Percentiles rank a stretch among this genome's conserved stretches.
Conservation (phyloP, 1,140 invertebrate species). For the Onthophagus taurus region DNA sequence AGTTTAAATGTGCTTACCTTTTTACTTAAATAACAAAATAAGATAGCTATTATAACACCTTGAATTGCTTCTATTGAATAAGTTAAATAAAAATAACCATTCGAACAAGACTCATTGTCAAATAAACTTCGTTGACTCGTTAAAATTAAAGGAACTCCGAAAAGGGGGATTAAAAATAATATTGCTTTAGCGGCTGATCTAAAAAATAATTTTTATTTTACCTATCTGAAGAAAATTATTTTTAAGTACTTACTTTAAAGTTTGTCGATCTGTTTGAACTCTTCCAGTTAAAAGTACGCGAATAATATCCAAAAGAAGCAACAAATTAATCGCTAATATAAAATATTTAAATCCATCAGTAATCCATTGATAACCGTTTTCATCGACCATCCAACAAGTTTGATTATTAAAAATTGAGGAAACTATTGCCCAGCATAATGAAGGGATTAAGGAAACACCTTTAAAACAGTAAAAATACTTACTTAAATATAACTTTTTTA, state of each 20-base stretch:
- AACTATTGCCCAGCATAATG: constrained; percentile 40
- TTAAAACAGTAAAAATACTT: background rate
- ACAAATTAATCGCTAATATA: constrained; percentile 43
- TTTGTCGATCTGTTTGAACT: constrained; percentile 40
- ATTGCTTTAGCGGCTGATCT: constrained; percentile 29
- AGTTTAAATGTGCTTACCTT: constrained; percentile 39
- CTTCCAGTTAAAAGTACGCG: constrained; percentile 38
- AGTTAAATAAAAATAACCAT: constrained; percentile 44
- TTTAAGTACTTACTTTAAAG: constrained; percentile 35
- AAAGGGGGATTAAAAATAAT: constrained; percentile 29
- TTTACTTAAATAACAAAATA: constrained; percentile 51
- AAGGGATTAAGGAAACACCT: constrained; percentile 38
- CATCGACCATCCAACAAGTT: constrained; percentile 47
- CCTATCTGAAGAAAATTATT: background rate
- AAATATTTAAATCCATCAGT: constrained; percentile 43
- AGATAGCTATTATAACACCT: constrained; percentile 44
- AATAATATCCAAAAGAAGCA: constrained; percentile 44
- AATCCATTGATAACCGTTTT: constrained; percentile 43
- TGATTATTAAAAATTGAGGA: constrained; percentile 38
- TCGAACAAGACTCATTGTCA: constrained; percentile 35
- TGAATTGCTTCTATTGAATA: constrained; percentile 47
- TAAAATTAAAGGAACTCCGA: constrained; percentile 31
- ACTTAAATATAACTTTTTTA: background rate
- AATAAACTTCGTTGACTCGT: constrained; percentile 25
- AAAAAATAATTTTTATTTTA: background rate